phyloP scores from a whole-genome alignment of 1,140 invertebrate genomes.

The Hycleus phaleratus region DNA sequence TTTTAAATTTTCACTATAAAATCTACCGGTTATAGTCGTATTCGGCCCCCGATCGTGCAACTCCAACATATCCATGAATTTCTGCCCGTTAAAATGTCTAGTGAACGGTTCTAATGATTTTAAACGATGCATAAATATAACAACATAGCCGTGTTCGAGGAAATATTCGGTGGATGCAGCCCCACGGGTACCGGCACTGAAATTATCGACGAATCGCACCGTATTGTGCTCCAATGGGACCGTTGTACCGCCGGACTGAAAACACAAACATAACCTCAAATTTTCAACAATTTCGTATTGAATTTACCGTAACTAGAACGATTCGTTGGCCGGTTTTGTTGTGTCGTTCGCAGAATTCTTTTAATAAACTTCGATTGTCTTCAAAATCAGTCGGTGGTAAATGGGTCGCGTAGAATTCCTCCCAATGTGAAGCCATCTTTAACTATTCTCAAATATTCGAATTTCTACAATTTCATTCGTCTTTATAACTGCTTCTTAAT shows the following conservation, averaged over 20 bases:
- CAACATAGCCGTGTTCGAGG: constrained; percentile 68
- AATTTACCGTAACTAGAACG: constrained; percentile 67
- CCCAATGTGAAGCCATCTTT: constrained; percentile 55
- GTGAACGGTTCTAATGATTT: constrained; percentile 87
- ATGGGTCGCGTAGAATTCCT: constrained; percentile 72
- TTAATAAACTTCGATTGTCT: constrained; percentile 58
- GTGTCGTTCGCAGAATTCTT: constrained; percentile 62
- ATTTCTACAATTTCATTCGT: too few species aligned
- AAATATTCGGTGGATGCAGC: constrained; percentile 94
- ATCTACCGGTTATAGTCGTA: constrained; percentile 49
- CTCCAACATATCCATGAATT: constrained; percentile 75
- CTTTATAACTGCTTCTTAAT: too few species aligned
- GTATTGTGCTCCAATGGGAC: constrained; percentile 95
- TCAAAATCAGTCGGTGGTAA: constrained; percentile 65
- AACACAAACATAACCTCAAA: constrained; percentile 26
- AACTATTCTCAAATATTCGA: too few species aligned
- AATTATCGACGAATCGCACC: constrained; percentile 97
- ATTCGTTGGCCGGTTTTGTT: constrained; percentile 55
- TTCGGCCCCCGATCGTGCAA: constrained; percentile 52
- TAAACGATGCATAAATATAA: constrained; percentile 69
- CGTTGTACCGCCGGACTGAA: constrained; percentile 88
- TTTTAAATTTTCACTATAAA: not conserved
- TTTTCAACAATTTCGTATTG: constrained; percentile 8
- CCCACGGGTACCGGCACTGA: constrained; percentile 92
- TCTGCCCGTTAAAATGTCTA: constrained; percentile 70